phyloP scores from a whole-genome alignment of 2,888 invertebrate species.

The Ophion ventricosus region DNA sequence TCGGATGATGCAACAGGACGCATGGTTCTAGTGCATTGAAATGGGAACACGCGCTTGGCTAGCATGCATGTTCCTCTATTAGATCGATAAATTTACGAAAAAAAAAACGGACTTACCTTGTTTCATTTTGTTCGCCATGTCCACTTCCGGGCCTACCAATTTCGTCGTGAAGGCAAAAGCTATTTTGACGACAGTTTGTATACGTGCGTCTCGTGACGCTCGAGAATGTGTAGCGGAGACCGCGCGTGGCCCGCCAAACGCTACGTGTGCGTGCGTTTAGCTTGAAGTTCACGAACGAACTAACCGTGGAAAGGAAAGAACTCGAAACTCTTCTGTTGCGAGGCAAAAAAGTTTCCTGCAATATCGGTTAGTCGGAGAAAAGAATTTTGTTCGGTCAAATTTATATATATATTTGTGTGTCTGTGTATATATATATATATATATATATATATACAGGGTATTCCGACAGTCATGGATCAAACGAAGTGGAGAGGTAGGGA shows the following conservation, averaged over 20 bases:
- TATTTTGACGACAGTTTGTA: constrained; percentile 9
- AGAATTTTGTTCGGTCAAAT: background rate
- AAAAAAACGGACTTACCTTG: constrained; percentile 38
- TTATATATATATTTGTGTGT: background rate
- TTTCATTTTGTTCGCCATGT: constrained; percentile 57
- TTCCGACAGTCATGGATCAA: no score
- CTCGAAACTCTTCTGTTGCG: constrained; percentile 24
- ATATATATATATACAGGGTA: no score
- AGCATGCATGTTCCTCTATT: constrained; percentile 3
- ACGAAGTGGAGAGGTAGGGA: no score
- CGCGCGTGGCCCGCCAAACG: background rate
- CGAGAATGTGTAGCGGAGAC: background rate
- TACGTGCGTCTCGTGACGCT: background rate
- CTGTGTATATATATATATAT: background rate
- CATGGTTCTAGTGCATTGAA: constrained; percentile 50
- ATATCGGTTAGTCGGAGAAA: constrained; percentile 50
- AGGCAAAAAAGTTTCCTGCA: constrained; percentile 60
- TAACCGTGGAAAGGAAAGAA: constrained; percentile 47
- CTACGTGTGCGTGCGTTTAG: constrained; percentile 38
- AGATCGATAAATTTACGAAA: constrained; percentile 5
- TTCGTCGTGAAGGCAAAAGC: background rate
- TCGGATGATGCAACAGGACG: constrained; percentile 67
- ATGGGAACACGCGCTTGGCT: constrained; percentile 50
- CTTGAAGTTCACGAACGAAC: constrained; percentile 49
- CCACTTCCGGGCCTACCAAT: background rate